phyloP scores from a whole-genome alignment of 2,113 vertebrate species.

The Sorex fumeus region DNA sequence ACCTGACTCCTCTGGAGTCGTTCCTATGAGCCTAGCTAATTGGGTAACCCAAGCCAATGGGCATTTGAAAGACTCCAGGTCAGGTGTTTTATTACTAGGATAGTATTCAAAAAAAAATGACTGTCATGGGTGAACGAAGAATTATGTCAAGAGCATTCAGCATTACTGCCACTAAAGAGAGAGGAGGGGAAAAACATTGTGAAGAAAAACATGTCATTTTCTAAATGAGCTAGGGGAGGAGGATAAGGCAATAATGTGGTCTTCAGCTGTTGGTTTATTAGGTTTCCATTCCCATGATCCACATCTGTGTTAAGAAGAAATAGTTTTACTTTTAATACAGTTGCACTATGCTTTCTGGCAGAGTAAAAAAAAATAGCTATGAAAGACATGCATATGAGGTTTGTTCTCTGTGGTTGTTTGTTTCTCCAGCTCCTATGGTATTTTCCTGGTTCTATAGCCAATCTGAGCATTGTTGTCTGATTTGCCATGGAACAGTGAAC shows the following conservation, averaged over 20 bases:
- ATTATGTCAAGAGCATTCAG: slow-evolving; percentile 79
- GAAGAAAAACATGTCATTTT: slow-evolving; percentile 71
- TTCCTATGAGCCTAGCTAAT: slow-evolving; percentile 76
- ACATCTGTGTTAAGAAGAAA: slow-evolving; percentile 33
- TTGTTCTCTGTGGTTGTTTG: slow-evolving; percentile 70
- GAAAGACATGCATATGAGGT: slow-evolving; percentile 56
- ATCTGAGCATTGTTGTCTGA: slow-evolving; percentile 80
- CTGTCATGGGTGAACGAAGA: slow-evolving; percentile 69
- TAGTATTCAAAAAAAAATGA: slow-evolving; percentile 75
- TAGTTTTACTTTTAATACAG: slow-evolving; percentile 81
- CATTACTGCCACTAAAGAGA: slow-evolving; percentile 80
- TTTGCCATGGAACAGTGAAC: slow-evolving; percentile 78
- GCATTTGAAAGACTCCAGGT: slow-evolving; percentile 76
- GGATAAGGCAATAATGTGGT: background rate
- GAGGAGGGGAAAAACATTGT: slow-evolving; percentile 64
- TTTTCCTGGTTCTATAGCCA: slow-evolving; percentile 77
- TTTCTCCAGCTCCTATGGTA: slow-evolving; percentile 60
- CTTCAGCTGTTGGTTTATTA: slow-evolving; percentile 77
- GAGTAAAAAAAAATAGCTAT: slow-evolving; percentile 49
- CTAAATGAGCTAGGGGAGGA: slow-evolving; percentile 66
- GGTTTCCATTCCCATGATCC: slow-evolving; percentile 40
- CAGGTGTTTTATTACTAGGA: slow-evolving; percentile 72
- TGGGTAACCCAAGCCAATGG: slow-evolving; percentile 82
- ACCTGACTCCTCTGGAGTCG: slow-evolving; percentile 43
- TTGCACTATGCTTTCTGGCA: slow-evolving; percentile 65